Evolutionary conservation across 2,888 invertebrate species (phyloP).

Genomic region (Anarsia innoxiella): DNA sequence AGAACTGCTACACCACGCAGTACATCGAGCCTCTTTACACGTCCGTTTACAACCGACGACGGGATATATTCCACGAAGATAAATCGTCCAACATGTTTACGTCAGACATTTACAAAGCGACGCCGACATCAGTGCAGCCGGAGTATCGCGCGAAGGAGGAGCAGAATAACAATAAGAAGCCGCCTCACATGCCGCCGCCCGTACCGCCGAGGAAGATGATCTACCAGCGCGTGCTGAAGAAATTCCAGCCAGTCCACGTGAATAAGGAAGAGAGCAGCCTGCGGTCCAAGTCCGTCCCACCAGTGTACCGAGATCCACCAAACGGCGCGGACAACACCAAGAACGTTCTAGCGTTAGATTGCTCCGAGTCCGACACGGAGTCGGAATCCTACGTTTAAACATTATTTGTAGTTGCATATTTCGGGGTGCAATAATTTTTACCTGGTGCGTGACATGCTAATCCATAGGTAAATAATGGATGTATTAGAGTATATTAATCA

Average conservation of each 20-base stretch:
- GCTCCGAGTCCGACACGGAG: conserved; percentile 68
- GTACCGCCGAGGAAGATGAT: conserved; percentile 74
- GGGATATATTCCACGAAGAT: conserved; percentile 63
- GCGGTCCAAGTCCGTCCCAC: conserved; percentile 65
- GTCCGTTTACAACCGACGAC: conserved; percentile 58
- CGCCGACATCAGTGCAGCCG: conserved; percentile 63
- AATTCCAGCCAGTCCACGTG: conserved; percentile 79
- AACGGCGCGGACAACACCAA: conserved; percentile 48
- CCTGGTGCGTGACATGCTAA: background rate
- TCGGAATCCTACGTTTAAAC: conserved; percentile 67
- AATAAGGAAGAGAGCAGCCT: conserved; percentile 72
- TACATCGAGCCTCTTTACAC: conserved; percentile 67
- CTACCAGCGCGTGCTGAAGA: conserved; percentile 71
- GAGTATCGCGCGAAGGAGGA: conserved; percentile 52
- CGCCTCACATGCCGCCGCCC: conserved; percentile 75
- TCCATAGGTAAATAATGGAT: conserved; percentile 1
- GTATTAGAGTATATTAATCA: background rate
- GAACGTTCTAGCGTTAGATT: conserved; percentile 57
- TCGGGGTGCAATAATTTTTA: conserved; percentile 13
- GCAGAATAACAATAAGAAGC: conserved; percentile 48
- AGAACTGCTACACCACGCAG: conserved; percentile 61
- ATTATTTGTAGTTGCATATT: conserved; percentile 14
- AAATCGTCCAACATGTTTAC: conserved; percentile 53
- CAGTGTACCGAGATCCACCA: conserved; percentile 60
- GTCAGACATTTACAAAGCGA: conserved; percentile 69